Conservation (phyloP, 2,797 vertebrate species). For the Epinephelus awoara region DNA sequence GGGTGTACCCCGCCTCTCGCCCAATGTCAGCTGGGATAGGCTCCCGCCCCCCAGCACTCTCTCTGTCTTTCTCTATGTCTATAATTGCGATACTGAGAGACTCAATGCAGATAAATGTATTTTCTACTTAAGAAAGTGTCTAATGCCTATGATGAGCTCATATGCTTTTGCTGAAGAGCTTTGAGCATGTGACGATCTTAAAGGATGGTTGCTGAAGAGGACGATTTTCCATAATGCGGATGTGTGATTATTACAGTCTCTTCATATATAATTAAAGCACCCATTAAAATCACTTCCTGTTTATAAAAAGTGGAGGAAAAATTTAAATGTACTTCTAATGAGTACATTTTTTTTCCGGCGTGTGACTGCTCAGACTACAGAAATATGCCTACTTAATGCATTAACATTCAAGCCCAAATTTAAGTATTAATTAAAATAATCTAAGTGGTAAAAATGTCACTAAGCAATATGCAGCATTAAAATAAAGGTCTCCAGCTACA, state of each 20-base stretch:
- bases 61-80: neutral
- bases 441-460: neutral
- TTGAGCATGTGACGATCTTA: slow-evolving; percentile 45
- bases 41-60: no score
- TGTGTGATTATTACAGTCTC: slow-evolving; percentile 7
- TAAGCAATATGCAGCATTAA: slow-evolving; percentile 3
- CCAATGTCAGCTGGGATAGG: no score
- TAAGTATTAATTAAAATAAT: slow-evolving; percentile 18
- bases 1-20: no score
- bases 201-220: slow-evolving; percentile 19
- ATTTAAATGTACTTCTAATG: neutral
- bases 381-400: slow-evolving; percentile 32
- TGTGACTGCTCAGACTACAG: slow-evolving; percentile 20
- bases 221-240: slow-evolving; percentile 7
- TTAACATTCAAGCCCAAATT: slow-evolving; percentile 29
- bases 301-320: slow-evolving; percentile 2
- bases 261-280: slow-evolving; percentile 37
- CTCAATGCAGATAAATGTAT: slow-evolving; percentile 1
- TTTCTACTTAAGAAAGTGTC: neutral
- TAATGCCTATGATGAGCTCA: neutral
- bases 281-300: slow-evolving; percentile 24
- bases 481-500: neutral
- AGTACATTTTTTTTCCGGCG: neutral
- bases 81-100: neutral
- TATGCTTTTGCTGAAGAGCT: slow-evolving; percentile 27